A percentile compares a stretch with the other conserved stretches of the same genome.
These are phyloP conservation scores for Rhea pennata DNA, from an alignment of 2,113 vertebrate species.

Conservation along the genomic window DNA sequence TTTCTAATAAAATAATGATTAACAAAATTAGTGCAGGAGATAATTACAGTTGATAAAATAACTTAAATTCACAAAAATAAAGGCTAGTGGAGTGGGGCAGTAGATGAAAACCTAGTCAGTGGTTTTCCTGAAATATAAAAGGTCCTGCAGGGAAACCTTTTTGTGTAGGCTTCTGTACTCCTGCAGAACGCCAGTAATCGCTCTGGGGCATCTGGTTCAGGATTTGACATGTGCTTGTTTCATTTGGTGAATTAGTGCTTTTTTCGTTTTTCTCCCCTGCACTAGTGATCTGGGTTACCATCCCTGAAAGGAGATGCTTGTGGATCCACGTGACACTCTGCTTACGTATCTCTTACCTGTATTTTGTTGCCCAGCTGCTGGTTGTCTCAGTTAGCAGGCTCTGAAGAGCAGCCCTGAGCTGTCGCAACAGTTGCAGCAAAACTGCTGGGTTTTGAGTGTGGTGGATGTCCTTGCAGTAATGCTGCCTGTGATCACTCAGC, in stretches of 20 bases:
- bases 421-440: not conserved
- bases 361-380: not conserved
- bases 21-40: not conserved
- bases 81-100: not conserved
- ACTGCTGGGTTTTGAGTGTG: not conserved
- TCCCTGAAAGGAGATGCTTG: not conserved
- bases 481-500: too few relatives aligned
- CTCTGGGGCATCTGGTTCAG: not conserved
- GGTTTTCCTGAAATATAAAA: not conserved
- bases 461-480: fast-evolving
- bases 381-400: not conserved
- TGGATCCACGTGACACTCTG: not conserved
- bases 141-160: not conserved
- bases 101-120: not conserved
- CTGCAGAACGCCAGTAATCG: not conserved
- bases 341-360: not conserved
- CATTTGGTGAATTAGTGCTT: not conserved
- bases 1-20: not conserved
- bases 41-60: not conserved
- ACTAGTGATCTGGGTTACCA: not conserved
- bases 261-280: not conserved
- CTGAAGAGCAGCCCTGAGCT: not conserved
- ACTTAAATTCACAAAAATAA: not conserved
- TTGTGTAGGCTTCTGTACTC: not conserved
- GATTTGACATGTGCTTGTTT: not conserved